Base-by-base conservation (phyloP, 2,113 vertebrate species). In the Ageneiosus marmoratus region DNA sequence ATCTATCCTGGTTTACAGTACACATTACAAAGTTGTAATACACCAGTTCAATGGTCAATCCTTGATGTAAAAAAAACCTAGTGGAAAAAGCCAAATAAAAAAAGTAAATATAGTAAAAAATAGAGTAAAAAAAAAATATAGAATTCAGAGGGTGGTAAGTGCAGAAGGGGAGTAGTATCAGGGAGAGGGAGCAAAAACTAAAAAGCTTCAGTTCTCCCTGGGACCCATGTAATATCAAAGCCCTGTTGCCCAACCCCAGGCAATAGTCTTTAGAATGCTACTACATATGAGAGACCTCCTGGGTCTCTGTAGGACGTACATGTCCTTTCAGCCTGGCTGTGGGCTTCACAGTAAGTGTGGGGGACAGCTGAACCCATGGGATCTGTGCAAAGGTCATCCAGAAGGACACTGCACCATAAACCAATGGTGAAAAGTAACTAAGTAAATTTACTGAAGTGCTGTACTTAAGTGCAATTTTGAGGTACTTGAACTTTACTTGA, bases 171-270 rank as follows among this genome's bases (percentile, higher is more conserved):
- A 89, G 90, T 91, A 85, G 90, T 79, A 85, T 86, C 69, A 76
- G 88, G 84, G 60, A 85, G 51, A 89, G 88, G 89, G 77, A 79
- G 85, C 83, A 83, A 60, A 87, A 80, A 91, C 91, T 92, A 81
- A 92, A 91, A 88, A 86, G 86, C 89, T 87, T 88, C 60, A 83
- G 86, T 89, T 92, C 92, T 90, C 91, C 89, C 89, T 91, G 89
- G 90, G 92, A 93, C 83, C 88, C 92, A 91, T 94, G 94, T 95
- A 91, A 88, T 90, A 95, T 94, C 93, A 95, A 93, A 94, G 92
- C 88, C 88, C 83, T 83, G 85, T 89, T 90, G 84, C 88, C 87
- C 92, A 93, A 91, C 91, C 93, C 89, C 90, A 91, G 90, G 92
- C 92, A 89, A 89, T 83, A 86, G 69, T 89, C 92, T 92, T 93